A percentile compares a stretch with the other conserved stretches of the same genome.
These are phyloP conservation scores for Alexandromys fortis DNA, from an alignment of 2,113 vertebrate genomes.

Conservation along the genomic window DNA sequence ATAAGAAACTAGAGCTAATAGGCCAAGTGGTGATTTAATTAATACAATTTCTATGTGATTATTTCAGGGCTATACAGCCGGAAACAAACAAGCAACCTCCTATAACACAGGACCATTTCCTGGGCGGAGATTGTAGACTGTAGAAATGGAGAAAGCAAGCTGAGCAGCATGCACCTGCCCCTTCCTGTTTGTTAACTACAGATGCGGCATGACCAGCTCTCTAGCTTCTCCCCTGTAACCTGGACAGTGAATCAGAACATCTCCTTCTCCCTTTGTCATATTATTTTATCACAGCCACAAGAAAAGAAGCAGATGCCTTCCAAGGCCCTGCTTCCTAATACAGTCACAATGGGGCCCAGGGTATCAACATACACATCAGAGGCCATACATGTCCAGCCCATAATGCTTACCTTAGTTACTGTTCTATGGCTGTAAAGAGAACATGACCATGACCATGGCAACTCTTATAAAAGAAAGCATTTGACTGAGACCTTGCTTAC, in stretches of 20 bases:
- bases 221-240: background rate
- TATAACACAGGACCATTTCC: too few species aligned
- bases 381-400: too few species aligned
- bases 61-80: too few species aligned
- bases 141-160: background rate
- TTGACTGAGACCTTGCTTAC: background rate
- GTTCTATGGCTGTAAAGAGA: background rate
- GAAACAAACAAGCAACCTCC: too few species aligned
- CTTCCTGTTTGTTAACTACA: background rate
- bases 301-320: background rate
- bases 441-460: background rate
- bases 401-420: background rate
- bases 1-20: too few species aligned
- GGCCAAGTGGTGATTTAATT: too few species aligned
- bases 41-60: too few species aligned
- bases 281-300: background rate
- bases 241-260: background rate
- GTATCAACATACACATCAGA: background rate
- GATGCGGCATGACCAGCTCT: background rate
- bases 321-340: background rate
- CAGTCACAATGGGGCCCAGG: background rate
- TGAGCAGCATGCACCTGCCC: background rate
- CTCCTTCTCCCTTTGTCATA: background rate
- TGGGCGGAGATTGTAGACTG: background rate
- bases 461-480: background rate